Percentiles rank a stretch among this genome's conserved stretches.
Evolutionary conservation across 2,888 invertebrate genomes (phyloP).

Genomic region (Caenorhabditis japonica): DNA sequence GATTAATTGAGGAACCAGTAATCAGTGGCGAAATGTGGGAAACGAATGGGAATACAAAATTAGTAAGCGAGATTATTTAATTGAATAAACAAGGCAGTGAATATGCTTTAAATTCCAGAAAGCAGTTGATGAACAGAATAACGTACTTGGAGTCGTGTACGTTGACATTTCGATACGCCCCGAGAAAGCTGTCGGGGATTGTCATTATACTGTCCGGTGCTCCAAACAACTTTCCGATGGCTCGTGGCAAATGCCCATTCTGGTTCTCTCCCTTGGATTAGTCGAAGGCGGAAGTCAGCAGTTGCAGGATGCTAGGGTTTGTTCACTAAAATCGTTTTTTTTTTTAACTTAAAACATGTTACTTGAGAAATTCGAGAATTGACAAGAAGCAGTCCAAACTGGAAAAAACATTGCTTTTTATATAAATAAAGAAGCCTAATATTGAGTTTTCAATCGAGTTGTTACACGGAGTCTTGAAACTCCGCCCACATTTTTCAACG

Average conservation of each 20-base stretch:
- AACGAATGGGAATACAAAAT: slow-evolving; percentile 45
- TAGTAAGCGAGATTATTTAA: slow-evolving; percentile 22
- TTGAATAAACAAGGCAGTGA: not conserved
- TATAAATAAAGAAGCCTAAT: too few relatives aligned
- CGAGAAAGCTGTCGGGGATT: slow-evolving; percentile 94
- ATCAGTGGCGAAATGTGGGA: slow-evolving; percentile 58
- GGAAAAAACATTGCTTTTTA: too few relatives aligned
- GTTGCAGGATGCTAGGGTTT: slow-evolving; percentile 40
- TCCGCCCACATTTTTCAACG: too few relatives aligned
- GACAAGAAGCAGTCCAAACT: too few relatives aligned
- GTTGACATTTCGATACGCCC: slow-evolving; percentile 93
- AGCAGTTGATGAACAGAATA: slow-evolving; percentile 84
- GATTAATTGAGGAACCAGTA: slow-evolving; percentile 82
- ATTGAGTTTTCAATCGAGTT: too few relatives aligned
- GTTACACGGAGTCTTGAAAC: too few relatives aligned
- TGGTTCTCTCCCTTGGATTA: slow-evolving; percentile 74
- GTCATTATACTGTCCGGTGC: slow-evolving; percentile 97
- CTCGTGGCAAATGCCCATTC: slow-evolving; percentile 71
- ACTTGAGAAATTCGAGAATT: too few relatives aligned
- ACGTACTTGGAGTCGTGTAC: slow-evolving; percentile 91
- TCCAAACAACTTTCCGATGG: slow-evolving; percentile 82
- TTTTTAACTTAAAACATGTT: too few relatives aligned
- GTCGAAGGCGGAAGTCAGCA: slow-evolving; percentile 14
- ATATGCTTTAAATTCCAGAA: slow-evolving; percentile 55
- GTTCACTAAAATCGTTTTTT: not conserved